These are phyloP conservation scores for Synergus gifuensis DNA, from an alignment of 2,888 invertebrate species.

Conservation along the genomic window DNA sequence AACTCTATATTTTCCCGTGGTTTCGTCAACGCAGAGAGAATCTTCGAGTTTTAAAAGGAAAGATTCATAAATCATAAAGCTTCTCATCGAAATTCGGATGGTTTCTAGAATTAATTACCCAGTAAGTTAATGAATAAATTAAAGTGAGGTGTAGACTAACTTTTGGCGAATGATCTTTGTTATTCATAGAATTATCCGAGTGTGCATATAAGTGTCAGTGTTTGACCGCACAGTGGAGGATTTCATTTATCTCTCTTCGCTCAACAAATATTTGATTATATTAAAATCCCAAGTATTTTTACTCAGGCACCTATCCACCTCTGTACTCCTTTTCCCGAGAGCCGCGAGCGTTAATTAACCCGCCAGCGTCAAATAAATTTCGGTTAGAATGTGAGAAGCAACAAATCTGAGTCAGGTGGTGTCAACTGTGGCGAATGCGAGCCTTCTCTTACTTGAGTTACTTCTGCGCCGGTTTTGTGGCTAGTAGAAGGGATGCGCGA, in stretches of 20 bases:
- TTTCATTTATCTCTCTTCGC: slow-evolving; percentile 52
- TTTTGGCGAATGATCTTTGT: slow-evolving; percentile 21
- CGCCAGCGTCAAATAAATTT: slow-evolving; percentile 76
- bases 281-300: slow-evolving; percentile 55
- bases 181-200: slow-evolving; percentile 36
- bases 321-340: slow-evolving; percentile 50
- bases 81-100: background rate
- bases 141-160: background rate
- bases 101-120: slow-evolving; percentile 16
- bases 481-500: slow-evolving; percentile 59
- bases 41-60: background rate
- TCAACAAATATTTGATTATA: slow-evolving; percentile 62
- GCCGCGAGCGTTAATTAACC: slow-evolving; percentile 72
- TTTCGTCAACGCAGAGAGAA: background rate
- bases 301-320: slow-evolving; percentile 47
- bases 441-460: slow-evolving; percentile 71
- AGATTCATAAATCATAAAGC: background rate
- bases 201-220: slow-evolving; percentile 14
- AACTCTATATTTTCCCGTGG: background rate
- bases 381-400: slow-evolving; percentile 77
- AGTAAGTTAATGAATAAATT: slow-evolving; percentile 33
- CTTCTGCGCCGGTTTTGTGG: slow-evolving; percentile 66
- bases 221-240: slow-evolving; percentile 19
- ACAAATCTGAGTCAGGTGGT: slow-evolving; percentile 77
- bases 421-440: slow-evolving; percentile 71